phyloP scores from a whole-genome alignment of 35 echinoderm and acorn worm genomes.

The Chiridota heheva region DNA sequence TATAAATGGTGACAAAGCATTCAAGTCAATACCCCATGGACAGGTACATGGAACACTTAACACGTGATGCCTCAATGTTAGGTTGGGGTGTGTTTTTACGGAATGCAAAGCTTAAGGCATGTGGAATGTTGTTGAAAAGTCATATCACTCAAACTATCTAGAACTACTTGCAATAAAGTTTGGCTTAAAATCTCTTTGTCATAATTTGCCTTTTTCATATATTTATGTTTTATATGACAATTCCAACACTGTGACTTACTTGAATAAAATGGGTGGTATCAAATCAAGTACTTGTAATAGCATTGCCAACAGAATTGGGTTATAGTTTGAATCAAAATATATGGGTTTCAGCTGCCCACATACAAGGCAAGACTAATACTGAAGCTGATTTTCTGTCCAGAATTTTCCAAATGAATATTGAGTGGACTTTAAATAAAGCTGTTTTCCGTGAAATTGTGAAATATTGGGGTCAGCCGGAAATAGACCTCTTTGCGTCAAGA shows the following conservation, averaged over 20 bases:
- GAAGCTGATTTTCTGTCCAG: constrained; percentile 28
- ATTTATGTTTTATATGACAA: constrained; percentile 38
- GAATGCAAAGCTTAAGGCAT: constrained; percentile 10
- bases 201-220: background rate
- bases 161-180: constrained; percentile 34
- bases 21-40: background rate
- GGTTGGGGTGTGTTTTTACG: constrained; percentile 26
- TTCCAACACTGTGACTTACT: constrained; percentile 34
- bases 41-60: background rate
- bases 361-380: constrained; percentile 5
- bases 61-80: constrained; percentile 29
- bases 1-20: background rate
- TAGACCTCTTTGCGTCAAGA: constrained; percentile 22
- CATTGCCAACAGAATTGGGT: constrained; percentile 17
- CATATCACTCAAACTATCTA: constrained; percentile 28
- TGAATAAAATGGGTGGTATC: constrained; percentile 41
- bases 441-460: constrained; percentile 19
- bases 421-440: constrained; percentile 17
- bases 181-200: constrained; percentile 29
- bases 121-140: constrained; percentile 30
- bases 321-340: constrained; percentile 12
- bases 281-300: constrained; percentile 38
- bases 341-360: constrained; percentile 33
- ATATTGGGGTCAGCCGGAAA: background rate
- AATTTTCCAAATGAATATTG: constrained; percentile 22